Evolutionary conservation across 2,888 invertebrate species (phyloP), one percentile per base, ranked within the genome.

Genomic region (Neoscelio sp.): DNA sequence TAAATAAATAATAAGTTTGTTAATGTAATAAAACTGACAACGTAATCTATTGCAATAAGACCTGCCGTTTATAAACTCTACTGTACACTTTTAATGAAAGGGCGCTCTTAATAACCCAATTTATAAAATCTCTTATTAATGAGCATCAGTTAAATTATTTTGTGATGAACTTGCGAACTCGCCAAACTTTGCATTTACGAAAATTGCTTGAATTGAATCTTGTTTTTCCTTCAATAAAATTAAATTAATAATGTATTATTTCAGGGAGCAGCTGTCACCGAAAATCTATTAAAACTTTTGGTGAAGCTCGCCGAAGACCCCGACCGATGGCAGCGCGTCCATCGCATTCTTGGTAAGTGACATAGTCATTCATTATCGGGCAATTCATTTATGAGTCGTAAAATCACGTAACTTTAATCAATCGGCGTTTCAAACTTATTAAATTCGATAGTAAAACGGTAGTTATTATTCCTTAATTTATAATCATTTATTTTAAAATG

Each of bases 281-380:
- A 87, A 75, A 86, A 82, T 73, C 77, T 87, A 79, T 80, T 89
- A 80, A 87, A 89, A 76, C 81, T 89, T 58, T 71, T 88, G 73
- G 82, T 82, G 46, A 86, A 86, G 75, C 82, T 89, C n/a, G 85
- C 86, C 6, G 87, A 87, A 80, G 83, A 89, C 82, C 87, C 88
- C 56, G 74, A 77, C 20, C 82, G 84, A 54, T 87, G 87, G 87
- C 82, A 86, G 28, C 85, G 83, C 26, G 82, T 86, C 65, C 87
- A 88, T 74, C 83, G 85, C 44, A 80, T 88, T 58, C 84, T 89
- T 52, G 82, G 90, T 90, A 84, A 89, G 89, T 87, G 83, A 78
- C 67, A 70, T 56, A 76, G 42, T 76, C 44, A 70, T 56, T 54
- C 23, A 60, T 65, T 42, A 50, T 12, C 38, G 10, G 7, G 30